These are phyloP conservation scores for Gymnocephalus cernua DNA, from an alignment of 2,113 vertebrate species.

Conservation along the genomic window DNA sequence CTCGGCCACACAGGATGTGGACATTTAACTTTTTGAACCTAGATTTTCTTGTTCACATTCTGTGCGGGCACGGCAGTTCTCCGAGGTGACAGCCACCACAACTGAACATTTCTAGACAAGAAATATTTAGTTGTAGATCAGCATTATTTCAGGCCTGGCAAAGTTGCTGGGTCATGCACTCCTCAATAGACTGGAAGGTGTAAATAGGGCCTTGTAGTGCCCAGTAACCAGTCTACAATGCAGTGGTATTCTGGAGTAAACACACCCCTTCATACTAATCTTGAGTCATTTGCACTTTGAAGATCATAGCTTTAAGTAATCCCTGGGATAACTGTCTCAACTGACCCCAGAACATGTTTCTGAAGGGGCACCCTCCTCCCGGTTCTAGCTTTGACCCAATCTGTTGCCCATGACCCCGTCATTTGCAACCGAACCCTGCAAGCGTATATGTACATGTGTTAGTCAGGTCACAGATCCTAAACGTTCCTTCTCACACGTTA, in stretches of 20 bases:
- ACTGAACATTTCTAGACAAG: slow-evolving; percentile 35
- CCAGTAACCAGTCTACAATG: slow-evolving; percentile 22
- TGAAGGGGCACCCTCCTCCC: neutral
- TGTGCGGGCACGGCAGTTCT: slow-evolving; percentile 36
- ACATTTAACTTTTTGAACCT: slow-evolving; percentile 46
- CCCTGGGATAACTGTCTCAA: neutral
- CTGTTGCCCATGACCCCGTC: slow-evolving; percentile 40
- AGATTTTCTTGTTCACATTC: slow-evolving; percentile 39
- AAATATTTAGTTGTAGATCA: slow-evolving; percentile 43
- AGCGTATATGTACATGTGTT: slow-evolving; percentile 64
- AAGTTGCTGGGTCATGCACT: slow-evolving; percentile 34
- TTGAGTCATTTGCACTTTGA: slow-evolving; percentile 26
- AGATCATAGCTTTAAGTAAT: slow-evolving; percentile 24
- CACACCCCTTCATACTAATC: slow-evolving; percentile 15
- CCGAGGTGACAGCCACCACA: slow-evolving; percentile 16
- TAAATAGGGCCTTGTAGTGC: slow-evolving; percentile 4
- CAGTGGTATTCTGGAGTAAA: slow-evolving; percentile 25
- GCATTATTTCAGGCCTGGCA: slow-evolving; percentile 35
- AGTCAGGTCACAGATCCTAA: slow-evolving; percentile 52
- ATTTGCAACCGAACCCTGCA: slow-evolving; percentile 55
- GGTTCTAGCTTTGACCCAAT: slow-evolving; percentile 32
- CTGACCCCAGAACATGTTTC: slow-evolving; percentile 15
- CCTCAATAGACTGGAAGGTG: slow-evolving; percentile 15
- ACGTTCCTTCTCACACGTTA: slow-evolving; percentile 24
- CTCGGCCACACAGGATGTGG: slow-evolving; percentile 41